Base-by-base conservation (phyloP, 2,888 invertebrate species). In the Pammene aurita region DNA sequence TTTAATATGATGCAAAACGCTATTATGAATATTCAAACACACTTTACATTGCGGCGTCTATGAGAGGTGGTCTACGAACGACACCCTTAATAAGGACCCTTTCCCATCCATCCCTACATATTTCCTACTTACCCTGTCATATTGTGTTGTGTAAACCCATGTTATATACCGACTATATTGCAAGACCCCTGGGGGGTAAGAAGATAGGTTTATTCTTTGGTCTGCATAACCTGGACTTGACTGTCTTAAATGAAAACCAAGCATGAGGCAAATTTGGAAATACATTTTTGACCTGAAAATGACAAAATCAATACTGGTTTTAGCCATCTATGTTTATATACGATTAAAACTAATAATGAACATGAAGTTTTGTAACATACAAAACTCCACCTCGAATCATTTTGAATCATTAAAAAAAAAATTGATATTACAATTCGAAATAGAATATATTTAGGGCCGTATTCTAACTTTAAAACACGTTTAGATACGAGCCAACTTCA, bases 101-200 rank as follows among this genome's bases (percentile, higher is more conserved):
- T 71, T 64, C 52, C 73, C 68, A 72, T 75, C 75, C 74, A 70
- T 74, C 78, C 80, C 77, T 75, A 74, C 78, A 80, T 80, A 79
- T 80, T 81, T 80, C 79, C 77, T 77, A 74, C 78, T 80, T 78
- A 78, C 72, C 76, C 77, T 72, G 73, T 77, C 77, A 76, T 76
- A 78, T 78, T 74, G 72, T 71, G 72, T 73, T 74, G 72, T 67
- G 74, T 66, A 70, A 68, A 67, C 72, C 67, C 67, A 57, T 54
- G 64, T 64, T 70, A 66, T 60, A 67, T 70, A 69, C 55, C 67
- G 56, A 38, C 67, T 61, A 70, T 10, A 9, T 34, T 1, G 16
- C 14, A 26, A 14, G 46, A 54, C 6, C 67, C 41, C n/a, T 44
- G 18, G 14, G 16, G 13, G 16, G 14, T 16, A 35, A 2, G 5